Conservation (phyloP, 64 coral and sea anemone species). For the Platygyra sinensis region DNA sequence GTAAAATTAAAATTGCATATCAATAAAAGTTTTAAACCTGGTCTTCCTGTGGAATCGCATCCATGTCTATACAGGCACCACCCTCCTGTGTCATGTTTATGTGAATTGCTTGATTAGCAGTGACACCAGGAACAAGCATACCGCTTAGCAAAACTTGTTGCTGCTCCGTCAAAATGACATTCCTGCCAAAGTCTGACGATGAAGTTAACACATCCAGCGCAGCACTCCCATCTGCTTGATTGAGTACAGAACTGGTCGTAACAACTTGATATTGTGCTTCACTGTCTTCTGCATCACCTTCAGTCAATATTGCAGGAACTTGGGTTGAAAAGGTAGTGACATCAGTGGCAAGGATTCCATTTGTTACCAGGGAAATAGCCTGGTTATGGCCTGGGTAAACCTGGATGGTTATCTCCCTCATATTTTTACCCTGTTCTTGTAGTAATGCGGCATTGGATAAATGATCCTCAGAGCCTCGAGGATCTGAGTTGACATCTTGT, state of each 20-base stretch:
- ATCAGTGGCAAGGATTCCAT: conserved; percentile 65
- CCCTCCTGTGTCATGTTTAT: conserved; percentile 61
- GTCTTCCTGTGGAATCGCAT: conserved; percentile 12
- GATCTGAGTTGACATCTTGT: not conserved
- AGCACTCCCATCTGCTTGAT: conserved; percentile 45
- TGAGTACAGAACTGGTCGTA: conserved; percentile 65
- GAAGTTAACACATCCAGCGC: conserved; percentile 67
- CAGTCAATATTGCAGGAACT: conserved; percentile 87
- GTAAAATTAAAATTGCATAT: too few species aligned
- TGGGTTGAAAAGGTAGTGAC: conserved; percentile 75
- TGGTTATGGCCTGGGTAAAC: conserved; percentile 62
- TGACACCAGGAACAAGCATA: conserved; percentile 71
- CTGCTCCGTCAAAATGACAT: conserved; percentile 69
- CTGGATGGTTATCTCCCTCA: conserved; percentile 60
- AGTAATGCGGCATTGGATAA: not conserved
- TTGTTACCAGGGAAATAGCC: conserved; percentile 74
- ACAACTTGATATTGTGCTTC: conserved; percentile 65
- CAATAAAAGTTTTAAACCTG: not conserved
- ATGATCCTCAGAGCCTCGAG: not conserved
- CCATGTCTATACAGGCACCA: not conserved
- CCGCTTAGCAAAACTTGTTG: conserved; percentile 80
- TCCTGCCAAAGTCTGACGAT: conserved; percentile 62
- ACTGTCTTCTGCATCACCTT: conserved; percentile 79
- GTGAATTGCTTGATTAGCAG: conserved; percentile 57
- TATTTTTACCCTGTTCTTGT: not conserved